Base-by-base conservation (phyloP, 2,888 invertebrate genomes). In the Rhodophaea formosa region DNA sequence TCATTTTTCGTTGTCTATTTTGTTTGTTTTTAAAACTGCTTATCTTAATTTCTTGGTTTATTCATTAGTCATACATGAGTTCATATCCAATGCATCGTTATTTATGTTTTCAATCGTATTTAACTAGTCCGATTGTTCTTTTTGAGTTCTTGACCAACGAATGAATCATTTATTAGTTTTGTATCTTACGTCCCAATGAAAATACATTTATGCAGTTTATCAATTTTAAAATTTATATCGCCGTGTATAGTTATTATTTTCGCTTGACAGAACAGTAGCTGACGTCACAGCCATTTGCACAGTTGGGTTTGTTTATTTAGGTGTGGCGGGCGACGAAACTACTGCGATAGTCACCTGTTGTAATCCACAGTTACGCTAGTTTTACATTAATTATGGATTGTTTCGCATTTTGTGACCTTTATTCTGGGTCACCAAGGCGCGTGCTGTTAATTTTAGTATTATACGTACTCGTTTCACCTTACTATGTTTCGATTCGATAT, bases 221-320 rank as follows among this genome's bases (percentile, higher is more conserved):
- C 23, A 23, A 23, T 39, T n/a, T 39, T n/a, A 12, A 39, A 39
- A 39, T 39, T 1, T 39, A 39, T 39, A 12, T 39, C 10, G 12
- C n/a, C n/a, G 3, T 12, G 8, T 39, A 6, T 12, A 12, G n/a
- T n/a, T 1, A 39, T 7, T 32, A 32, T 47, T 3, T 1, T 15
- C 15, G 7, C 30, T 8, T 14, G n/a, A 8, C 30, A 30, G n/a
- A n/a, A 16, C 35, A 8, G 23, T 35, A 51, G 7, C 35, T 51
- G 51, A 51, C 51, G 15, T 51, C 35, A 51, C 30, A 15, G 16
- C 29, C 12, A 30, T 51, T 16, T 32, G 23, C 32, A 32, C 32
- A 47, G 47, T 30, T 49, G 49, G 12, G 29, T 49, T 49, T 51
- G 51, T 51, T 51, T 51, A 17, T 51, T 51, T 51, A 51, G 51